phyloP scores from a whole-genome alignment of 1,140 invertebrate species.

The Zeugodacus cucurbitae region DNA sequence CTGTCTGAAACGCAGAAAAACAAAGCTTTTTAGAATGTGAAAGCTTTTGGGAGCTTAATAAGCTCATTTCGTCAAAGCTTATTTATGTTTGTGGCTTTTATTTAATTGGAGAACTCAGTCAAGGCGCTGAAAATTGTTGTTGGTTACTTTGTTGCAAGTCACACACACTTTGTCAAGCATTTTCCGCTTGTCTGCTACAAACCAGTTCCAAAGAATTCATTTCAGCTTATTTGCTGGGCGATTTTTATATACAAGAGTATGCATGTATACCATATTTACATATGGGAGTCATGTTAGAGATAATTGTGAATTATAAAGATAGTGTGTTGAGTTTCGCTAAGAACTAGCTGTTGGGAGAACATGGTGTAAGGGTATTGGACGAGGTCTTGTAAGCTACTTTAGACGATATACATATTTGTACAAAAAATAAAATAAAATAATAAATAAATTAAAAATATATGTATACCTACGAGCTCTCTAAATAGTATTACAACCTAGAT shows the following conservation, averaged over 20 bases:
- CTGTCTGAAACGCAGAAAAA: too few species aligned
- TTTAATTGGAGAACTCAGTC: background rate
- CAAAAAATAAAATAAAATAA: too few species aligned
- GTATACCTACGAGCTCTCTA: too few species aligned
- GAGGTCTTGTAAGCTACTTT: background rate
- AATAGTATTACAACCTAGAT: background rate
- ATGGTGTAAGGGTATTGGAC: background rate
- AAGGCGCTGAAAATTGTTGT: constrained; percentile 47
- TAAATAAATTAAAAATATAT: too few species aligned
- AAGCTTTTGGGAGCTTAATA: too few species aligned
- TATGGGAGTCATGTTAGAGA: background rate
- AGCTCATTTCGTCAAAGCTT: too few species aligned
- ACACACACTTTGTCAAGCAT: background rate
- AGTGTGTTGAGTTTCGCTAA: background rate
- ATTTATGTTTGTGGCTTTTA: too few species aligned
- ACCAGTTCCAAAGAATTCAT: constrained; percentile 18
- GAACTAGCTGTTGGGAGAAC: background rate
- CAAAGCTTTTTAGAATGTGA: too few species aligned
- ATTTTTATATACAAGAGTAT: background rate
- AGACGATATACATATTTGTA: too few species aligned
- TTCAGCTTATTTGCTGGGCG: background rate
- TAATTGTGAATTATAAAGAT: background rate
- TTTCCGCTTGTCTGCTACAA: background rate
- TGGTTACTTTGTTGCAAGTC: constrained; percentile 47
- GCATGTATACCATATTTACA: too few species aligned